A percentile compares a stretch with the other conserved stretches of the same genome.
These are phyloP conservation scores for Ectropis grisescens DNA, from an alignment of 1,140 invertebrate genomes.

Conservation along the genomic window DNA sequence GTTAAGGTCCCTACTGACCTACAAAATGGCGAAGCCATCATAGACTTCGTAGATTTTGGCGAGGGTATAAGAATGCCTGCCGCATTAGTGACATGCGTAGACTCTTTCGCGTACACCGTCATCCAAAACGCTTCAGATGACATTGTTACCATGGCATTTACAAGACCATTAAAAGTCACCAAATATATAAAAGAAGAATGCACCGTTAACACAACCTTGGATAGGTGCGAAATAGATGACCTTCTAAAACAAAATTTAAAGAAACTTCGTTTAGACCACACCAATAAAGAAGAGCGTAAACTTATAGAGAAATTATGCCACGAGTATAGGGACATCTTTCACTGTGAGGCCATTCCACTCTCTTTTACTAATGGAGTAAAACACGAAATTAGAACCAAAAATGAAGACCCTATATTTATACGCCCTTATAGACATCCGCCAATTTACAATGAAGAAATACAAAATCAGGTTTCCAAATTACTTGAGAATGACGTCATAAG, in stretches of 20 bases:
- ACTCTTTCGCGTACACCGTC: constrained; percentile 3
- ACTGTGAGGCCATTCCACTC: constrained; percentile 16
- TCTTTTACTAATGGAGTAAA: constrained; percentile 13
- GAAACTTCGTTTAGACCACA: constrained; percentile 18
- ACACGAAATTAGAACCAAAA: constrained; percentile 1
- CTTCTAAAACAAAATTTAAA: constrained; percentile 11
- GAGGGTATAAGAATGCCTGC: constrained; percentile 6
- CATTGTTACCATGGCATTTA: constrained; percentile 2
- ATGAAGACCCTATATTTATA: constrained; percentile 7
- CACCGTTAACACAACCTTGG: not conserved
- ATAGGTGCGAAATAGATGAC: constrained; percentile 1
- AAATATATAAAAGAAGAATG: constrained; percentile 2
- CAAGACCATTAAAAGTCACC: constrained; percentile 1
- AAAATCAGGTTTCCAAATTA: constrained; percentile 4
- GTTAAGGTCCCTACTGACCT: constrained; percentile 6
- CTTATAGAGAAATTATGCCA: constrained; percentile 14
- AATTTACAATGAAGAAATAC: constrained; percentile 1
- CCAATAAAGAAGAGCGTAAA: constrained; percentile 15
- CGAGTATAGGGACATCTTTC: constrained; percentile 24
- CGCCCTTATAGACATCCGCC: constrained; percentile 1
- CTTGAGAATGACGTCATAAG: constrained; percentile 1
- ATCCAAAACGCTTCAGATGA: constrained; percentile 5
- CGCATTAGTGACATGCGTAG: constrained; percentile 4
- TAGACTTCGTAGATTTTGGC: constrained; percentile 5
- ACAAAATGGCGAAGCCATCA: constrained; percentile 5